Base-by-base conservation (phyloP, 2,888 invertebrate species). In the Plusia festucae region DNA sequence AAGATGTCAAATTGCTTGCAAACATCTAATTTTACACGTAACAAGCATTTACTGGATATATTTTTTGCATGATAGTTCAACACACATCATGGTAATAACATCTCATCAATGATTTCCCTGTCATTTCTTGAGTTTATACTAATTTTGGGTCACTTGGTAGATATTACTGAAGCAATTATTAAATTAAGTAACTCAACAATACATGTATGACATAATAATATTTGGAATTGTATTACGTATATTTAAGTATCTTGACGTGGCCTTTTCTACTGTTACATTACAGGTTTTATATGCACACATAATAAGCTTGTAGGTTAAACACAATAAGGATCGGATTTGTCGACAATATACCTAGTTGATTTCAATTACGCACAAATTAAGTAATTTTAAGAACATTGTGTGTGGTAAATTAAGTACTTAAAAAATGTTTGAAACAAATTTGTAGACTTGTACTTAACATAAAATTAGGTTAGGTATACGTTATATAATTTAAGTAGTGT, bases 401-500 rank as follows among this genome's bases (percentile, higher is more conserved):
- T 49, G 46, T 20, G 11, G 46, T 18, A 9, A 18, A 7, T 20
- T 49, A 49, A 49, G 20, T 49, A 49, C 20, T 49, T 46, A 20
- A 55, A 51, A 53, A 54, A 60, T 56, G 30, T 56, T 20, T 16
- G 53, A 20, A 34, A 34, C 9, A 46, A 49, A 60, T 57, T n/a
- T 22, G 40, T 15, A 49, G 16, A 20, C 20, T 49, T 16, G 46
- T 46, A 46, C 18, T 11, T 54, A 52, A 40, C 20, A 32, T 44
- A 30, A 66, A 32, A 13, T 52, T 61, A 55, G 59, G 24, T 24
- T 59, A n/a, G n/a, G n/a, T n/a, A 51, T 53, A 54, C 60, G 1
- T 52, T 49, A 54, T 30, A 52, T 60, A n/a, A 58, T 53, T 68
- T 59, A 68, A 34, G 57, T 70, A 62, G 55, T 57, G 64, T 53